Evolutionary conservation across 2,797 vertebrate genomes (phyloP), one percentile per base, ranked within the genome.

Genomic region (Rachycentron canadum): DNA sequence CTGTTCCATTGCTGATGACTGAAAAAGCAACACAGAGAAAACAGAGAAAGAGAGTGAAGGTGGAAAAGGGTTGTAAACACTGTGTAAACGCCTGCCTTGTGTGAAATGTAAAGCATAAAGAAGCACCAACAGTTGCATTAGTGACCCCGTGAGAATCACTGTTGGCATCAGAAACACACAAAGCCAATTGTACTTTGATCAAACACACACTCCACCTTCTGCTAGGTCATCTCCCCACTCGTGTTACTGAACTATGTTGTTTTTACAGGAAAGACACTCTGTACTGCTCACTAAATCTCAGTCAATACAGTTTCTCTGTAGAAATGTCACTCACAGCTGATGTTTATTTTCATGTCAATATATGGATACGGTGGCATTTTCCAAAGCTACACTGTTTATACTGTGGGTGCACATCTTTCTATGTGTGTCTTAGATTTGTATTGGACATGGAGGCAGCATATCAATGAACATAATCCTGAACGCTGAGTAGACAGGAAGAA

Each of bases 101-200:
- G 68, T 86, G 82, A 80, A 85, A 78, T 78, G 49, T 62, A 84
- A 82, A 76, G 65, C 70, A 57, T 10, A 66, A 56, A 69, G 65
- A 49, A 63, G 71, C 71, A 82, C 68, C 71, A 67, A 67, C 67
- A 58, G 80, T 73, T 84, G 81, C 77, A 88, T 86, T 76, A 84
- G 84, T 73, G 80, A 86, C 71, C 86, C 71, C 32, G 79, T 74
- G 69, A 82, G 61, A 73, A 28, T 34, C 25, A 57, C 66, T 69
- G 43, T 36, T 34, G 55, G 66, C 65, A 68, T 75, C 55, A 69
- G 57, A 72, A 56, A 77, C 57, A 59, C 66, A 67, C 49, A 9
- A 71, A 60, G 21, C 10, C 26, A 10, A 47, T 62, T 59, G 30
- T 41, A 58, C 63, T 66, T 63, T 61, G 9, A 76, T 34, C 30